A percentile compares a stretch with the other conserved stretches of the same genome.
These are phyloP conservation scores for Corynorhinus townsendii DNA, from an alignment of 2,113 vertebrate genomes.

Conservation along the genomic window DNA sequence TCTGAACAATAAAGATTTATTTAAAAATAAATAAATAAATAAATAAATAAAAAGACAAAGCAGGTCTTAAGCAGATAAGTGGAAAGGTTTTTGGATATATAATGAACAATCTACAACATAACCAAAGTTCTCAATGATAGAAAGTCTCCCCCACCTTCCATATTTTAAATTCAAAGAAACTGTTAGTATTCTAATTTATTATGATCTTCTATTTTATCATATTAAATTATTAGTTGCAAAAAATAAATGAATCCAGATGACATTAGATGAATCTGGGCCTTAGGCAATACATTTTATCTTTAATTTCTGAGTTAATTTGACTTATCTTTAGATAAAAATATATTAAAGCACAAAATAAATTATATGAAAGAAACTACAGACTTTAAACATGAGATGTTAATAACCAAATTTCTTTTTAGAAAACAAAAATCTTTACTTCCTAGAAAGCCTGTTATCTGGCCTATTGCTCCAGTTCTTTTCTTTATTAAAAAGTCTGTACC, in stretches of 20 bases:
- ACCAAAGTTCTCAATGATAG: background rate
- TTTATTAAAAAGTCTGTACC: background rate
- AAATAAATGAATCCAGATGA: conserved; percentile 33
- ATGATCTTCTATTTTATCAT: conserved; percentile 20
- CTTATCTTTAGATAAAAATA: conserved; percentile 7
- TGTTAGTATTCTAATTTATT: conserved; percentile 47
- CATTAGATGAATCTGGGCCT: background rate
- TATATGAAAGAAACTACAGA: background rate
- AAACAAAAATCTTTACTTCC: conserved; percentile 27
- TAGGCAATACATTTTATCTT: background rate
- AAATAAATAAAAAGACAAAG: no score
- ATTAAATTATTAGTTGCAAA: conserved; percentile 44
- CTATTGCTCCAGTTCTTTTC: background rate
- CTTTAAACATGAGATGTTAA: background rate
- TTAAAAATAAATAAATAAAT: no score
- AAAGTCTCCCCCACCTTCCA: background rate
- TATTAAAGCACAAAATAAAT: background rate
- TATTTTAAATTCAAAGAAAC: conserved; percentile 34
- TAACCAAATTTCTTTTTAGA: background rate
- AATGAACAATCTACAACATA: background rate
- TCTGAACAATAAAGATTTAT: no score
- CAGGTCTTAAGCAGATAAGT: background rate
- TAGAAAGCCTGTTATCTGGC: background rate
- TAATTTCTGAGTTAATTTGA: conserved; percentile 36
- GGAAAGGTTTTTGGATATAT: background rate